Base-by-base conservation (phyloP, 2,113 vertebrate genomes). In the Rhodinocichla rosea region DNA sequence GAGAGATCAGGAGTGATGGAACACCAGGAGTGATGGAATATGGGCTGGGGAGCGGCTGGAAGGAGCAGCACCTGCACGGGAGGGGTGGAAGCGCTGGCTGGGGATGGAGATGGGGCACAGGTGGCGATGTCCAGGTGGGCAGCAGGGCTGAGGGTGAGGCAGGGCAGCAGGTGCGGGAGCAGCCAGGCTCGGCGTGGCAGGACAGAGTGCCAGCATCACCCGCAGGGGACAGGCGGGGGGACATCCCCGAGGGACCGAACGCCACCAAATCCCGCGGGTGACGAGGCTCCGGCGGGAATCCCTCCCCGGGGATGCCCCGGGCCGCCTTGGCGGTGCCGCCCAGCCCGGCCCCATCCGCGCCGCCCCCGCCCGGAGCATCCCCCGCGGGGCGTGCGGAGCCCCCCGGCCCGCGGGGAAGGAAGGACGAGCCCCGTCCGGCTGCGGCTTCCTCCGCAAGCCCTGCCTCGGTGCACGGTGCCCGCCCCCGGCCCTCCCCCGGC, bases 1-100 rank as follows among this genome's bases (percentile, higher is more conserved):
- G 78, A n/a, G 30, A 21, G 37, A 69, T 11, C 22, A 35, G 55
- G 55, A 12, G 52, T 20, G 52, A 33, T 8, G n/a, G 69, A 30
- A 40, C 2, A 60, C 12, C 52, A 30, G 52, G 28, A 32, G 28
- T 30, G 50, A 28, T 8, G n/a, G 68, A 33, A 42, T 5, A 35
- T 1, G 3, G 55, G 45, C 39, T 27, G 44, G 53, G 85, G 63
- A 82, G 71, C 44, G 15, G 71, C 79, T 60, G 89, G 70, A 67
- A 44, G 76, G 63, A 57, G 55, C 83, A 47, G 79, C 3, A 4
- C 4, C 10, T 0, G 6, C 14, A 1, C 12, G 52, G 45, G 28
- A 19, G 0, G 3, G 45, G 2, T 60, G 53, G 42, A 18, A 32
- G 32, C 0, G 2, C 30, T 4, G 77, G 33, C 3, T 24, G 40